Percentiles rank a stretch among this genome's conserved stretches.
Conservation (phyloP, 1,140 invertebrate species). For the Caenorhabditis latens region DNA sequence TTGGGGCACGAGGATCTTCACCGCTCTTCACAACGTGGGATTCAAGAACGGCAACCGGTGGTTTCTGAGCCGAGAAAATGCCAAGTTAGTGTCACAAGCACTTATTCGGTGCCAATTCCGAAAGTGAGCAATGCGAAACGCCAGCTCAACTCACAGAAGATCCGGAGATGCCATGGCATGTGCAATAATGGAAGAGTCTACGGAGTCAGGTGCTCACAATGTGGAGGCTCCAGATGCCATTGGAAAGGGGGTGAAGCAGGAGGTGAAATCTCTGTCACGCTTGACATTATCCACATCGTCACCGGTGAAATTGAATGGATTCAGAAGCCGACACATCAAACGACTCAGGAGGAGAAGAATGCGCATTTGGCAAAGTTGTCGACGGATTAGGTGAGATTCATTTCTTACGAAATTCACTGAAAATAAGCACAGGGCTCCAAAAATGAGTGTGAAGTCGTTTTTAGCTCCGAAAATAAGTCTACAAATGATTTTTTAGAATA, state of each 20-base stretch:
- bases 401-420: not conserved
- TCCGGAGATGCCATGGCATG: not conserved
- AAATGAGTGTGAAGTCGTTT: too few relatives aligned
- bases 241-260: not conserved
- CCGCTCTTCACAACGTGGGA: not conserved
- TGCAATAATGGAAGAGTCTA: not conserved
- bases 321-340: conserved; percentile 19
- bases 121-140: conserved; percentile 1
- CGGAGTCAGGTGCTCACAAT: too few relatives aligned
- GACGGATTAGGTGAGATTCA: not conserved
- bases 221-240: not conserved
- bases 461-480: not conserved
- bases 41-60: not conserved
- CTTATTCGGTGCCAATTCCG: not conserved
- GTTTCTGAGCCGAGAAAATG: not conserved
- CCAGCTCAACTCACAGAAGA: conserved; percentile 27
- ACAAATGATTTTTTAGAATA: too few relatives aligned
- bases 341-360: conserved; percentile 30
- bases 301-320: not conserved
- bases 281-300: not conserved
- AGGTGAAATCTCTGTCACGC: not conserved
- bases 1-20: not conserved
- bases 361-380: not conserved
- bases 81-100: not conserved
- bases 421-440: not conserved